These are phyloP conservation scores for Capra hircus DNA, from an alignment of 2,113 vertebrate species.

Conservation along the genomic window DNA sequence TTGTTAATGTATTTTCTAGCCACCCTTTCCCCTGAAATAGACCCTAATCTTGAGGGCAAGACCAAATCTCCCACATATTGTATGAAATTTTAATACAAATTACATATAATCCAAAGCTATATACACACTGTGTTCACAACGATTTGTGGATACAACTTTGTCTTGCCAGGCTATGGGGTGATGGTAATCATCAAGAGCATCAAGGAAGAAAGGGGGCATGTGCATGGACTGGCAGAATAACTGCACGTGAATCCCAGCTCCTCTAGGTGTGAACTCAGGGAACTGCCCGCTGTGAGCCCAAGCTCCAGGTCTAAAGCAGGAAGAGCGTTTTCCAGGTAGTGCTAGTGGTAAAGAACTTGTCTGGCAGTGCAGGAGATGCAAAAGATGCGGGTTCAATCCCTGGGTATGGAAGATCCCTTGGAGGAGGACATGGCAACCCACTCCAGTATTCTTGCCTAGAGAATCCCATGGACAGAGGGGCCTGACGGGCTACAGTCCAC, in stretches of 20 bases:
- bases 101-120: background rate
- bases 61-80: background rate
- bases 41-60: background rate
- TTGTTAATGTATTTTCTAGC: background rate
- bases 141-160: background rate
- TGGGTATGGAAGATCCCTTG: background rate
- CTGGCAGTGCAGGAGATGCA: background rate
- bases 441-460: background rate
- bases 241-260: background rate
- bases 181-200: background rate
- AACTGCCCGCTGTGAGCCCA: background rate
- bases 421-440: background rate
- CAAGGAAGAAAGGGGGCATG: background rate
- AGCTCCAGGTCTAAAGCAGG: background rate
- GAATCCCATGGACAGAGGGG: background rate
- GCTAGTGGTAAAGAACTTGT: background rate
- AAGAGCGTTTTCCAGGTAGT: background rate
- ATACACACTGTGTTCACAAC: background rate
- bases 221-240: background rate
- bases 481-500: background rate
- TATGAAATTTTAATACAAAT: background rate
- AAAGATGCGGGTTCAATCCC: background rate
- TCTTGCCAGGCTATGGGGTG: background rate
- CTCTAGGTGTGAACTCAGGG: background rate
- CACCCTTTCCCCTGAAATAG: background rate